phyloP scores from a whole-genome alignment of 2,113 vertebrate genomes.

The Oostethus manadensis region DNA sequence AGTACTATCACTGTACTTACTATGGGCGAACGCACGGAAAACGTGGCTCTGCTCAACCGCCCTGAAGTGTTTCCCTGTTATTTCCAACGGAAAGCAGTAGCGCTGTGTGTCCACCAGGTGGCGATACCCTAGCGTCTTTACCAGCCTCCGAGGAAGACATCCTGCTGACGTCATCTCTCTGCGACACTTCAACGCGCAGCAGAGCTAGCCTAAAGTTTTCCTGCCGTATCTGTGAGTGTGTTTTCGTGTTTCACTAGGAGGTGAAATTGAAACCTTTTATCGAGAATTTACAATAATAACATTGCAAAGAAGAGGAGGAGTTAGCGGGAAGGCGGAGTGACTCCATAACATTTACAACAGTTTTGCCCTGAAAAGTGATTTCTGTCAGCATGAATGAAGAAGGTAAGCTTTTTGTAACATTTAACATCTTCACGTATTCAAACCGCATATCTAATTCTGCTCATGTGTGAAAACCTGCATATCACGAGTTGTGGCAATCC shows the following conservation, averaged over 20 bases:
- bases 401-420: no score
- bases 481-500: background rate
- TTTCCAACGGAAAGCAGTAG: no score
- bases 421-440: accelerated
- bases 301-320: no score
- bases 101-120: background rate
- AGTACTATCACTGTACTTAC: no score
- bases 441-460: background rate
- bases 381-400: constrained; percentile 58
- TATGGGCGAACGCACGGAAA: no score
- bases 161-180: constrained; percentile 33
- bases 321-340: background rate
- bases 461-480: background rate
- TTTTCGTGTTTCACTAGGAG: background rate
- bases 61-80: no score
- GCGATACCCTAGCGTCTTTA: background rate
- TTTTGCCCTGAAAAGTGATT: background rate
- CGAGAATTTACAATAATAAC: no score
- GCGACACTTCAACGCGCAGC: constrained; percentile 39
- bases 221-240: accelerated
- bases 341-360: background rate
- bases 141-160: background rate
- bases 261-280: background rate
- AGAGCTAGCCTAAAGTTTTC: background rate
- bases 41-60: no score